Percentiles rank a stretch among this genome's conserved stretches.
phyloP scores from a whole-genome alignment of 2,888 invertebrate species.

The Leptopterna dolabrata region DNA sequence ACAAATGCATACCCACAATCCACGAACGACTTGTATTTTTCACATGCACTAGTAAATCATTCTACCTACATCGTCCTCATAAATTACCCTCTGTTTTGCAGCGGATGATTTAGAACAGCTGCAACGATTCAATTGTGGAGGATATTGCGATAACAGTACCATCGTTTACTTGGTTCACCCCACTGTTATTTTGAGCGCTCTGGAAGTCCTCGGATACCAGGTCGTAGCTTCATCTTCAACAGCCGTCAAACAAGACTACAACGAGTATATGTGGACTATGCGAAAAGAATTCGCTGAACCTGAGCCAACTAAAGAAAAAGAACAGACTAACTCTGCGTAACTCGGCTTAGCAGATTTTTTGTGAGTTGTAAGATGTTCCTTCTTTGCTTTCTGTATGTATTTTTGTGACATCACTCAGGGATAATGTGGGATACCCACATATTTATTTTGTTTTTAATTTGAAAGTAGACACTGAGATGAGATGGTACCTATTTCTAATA shows the following conservation, averaged over 20 bases:
- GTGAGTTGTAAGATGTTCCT: background rate
- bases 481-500: too few species aligned
- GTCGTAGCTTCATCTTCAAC: slow-evolving; percentile 89
- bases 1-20: too few species aligned
- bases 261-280: slow-evolving; percentile 95
- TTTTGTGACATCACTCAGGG: too few species aligned
- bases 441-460: too few species aligned
- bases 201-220: slow-evolving; percentile 89
- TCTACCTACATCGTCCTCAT: too few species aligned
- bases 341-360: background rate
- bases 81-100: too few species aligned
- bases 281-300: slow-evolving; percentile 87
- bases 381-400: too few species aligned
- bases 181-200: slow-evolving; percentile 85
- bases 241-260: slow-evolving; percentile 87
- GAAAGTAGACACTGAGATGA: too few species aligned
- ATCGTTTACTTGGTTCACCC: slow-evolving; percentile 89
- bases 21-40: too few species aligned
- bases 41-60: too few species aligned
- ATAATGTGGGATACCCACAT: too few species aligned
- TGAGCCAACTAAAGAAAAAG: slow-evolving; percentile 71
- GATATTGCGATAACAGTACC: slow-evolving; percentile 85
- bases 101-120: slow-evolving; percentile 81
- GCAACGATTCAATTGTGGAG: slow-evolving; percentile 84
- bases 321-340: slow-evolving; percentile 8